Evolutionary conservation across 2,113 vertebrate species (phyloP).

Genomic region (Oncorhynchus gorbuscha): DNA sequence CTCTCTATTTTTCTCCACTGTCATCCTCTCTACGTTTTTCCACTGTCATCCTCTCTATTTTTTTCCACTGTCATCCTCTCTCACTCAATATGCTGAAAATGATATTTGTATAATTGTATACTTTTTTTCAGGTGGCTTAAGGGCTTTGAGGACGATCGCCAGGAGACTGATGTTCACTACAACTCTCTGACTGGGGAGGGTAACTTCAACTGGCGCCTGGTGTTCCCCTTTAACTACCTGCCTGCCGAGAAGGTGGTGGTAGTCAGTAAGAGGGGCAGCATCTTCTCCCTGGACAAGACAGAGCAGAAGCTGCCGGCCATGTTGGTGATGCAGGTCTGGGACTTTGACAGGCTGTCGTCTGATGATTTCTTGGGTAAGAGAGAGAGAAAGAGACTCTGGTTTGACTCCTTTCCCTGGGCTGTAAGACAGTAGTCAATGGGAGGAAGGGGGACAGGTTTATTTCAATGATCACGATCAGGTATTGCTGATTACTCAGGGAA

Average conservation of each 20-base stretch:
- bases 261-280: constrained; percentile 85
- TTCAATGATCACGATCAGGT: too few species aligned
- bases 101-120: not conserved
- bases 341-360: constrained; percentile 93
- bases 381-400: not conserved
- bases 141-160: constrained; percentile 87
- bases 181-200: constrained; percentile 96
- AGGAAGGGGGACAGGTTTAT: too few species aligned
- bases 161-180: constrained; percentile 98
- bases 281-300: constrained; percentile 91
- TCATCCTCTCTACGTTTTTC: not conserved
- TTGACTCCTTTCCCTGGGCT: too few species aligned
- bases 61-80: not conserved
- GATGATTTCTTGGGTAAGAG: constrained; percentile 92
- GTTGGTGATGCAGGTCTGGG: constrained; percentile 93
- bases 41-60: not conserved
- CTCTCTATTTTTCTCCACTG: not conserved
- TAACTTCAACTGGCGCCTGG: constrained; percentile 98
- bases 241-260: constrained; percentile 93
- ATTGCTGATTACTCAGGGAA: too few species aligned
- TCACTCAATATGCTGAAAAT: not conserved
- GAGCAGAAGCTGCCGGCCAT: constrained; percentile 90
- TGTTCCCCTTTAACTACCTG: constrained; percentile 91
- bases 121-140: constrained; percentile 85
- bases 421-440: too few species aligned